Percentiles rank a stretch among this genome's conserved stretches.
Conservation (phyloP, 2,797 vertebrate species). For the Erpetoichthys calabaricus region DNA sequence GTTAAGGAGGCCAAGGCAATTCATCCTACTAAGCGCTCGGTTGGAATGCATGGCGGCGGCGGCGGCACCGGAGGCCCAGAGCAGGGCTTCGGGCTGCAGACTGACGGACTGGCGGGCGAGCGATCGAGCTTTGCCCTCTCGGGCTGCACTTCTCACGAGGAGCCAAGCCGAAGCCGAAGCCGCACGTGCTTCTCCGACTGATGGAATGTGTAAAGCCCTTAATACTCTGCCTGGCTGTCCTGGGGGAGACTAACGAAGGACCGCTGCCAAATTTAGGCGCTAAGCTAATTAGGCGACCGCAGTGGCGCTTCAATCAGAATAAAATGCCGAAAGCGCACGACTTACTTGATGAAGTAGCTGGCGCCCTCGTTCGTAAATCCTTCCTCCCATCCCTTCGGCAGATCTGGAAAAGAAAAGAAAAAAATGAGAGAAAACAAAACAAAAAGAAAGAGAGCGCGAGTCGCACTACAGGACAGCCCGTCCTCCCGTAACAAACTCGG, state of each 20-base stretch:
- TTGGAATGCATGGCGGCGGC: no score
- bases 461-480: conserved; percentile 10
- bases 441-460: conserved; percentile 3
- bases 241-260: neutral
- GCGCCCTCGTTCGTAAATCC: conserved; percentile 93
- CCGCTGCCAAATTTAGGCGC: neutral
- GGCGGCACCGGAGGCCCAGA: no score
- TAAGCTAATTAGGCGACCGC: neutral
- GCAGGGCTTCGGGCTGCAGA: no score
- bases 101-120: no score
- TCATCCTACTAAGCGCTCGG: no score
- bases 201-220: no score
- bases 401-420: conserved; percentile 48
- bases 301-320: neutral
- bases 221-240: neutral
- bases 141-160: no score
- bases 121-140: no score
- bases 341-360: conserved; percentile 98
- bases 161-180: no score
- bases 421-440: neutral
- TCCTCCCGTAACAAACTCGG: neutral
- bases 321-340: conserved; percentile 21
- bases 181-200: no score
- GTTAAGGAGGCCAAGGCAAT: no score
- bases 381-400: conserved; percentile 93